Conservation (phyloP, 2,113 vertebrate species). For the Chaetorhynchus papuensis region DNA sequence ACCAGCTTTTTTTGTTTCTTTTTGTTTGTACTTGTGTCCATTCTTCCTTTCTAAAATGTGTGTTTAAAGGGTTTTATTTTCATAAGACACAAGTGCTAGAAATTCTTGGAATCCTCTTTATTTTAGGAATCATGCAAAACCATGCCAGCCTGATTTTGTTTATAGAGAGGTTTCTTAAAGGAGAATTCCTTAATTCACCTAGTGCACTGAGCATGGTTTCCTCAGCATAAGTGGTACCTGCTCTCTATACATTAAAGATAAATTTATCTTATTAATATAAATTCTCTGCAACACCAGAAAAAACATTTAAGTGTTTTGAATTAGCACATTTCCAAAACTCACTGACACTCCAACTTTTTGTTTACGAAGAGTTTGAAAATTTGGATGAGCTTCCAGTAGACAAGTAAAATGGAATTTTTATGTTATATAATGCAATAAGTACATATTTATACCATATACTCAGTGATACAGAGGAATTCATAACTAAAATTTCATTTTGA, state of each 20-base stretch:
- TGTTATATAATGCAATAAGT: not conserved
- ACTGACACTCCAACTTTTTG: not conserved
- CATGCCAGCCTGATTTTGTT: not conserved
- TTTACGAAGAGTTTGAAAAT: not conserved
- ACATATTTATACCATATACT: not conserved
- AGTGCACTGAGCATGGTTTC: not conserved
- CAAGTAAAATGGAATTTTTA: not conserved
- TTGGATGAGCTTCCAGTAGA: not conserved
- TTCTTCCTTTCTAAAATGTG: not conserved
- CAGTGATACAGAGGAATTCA: not conserved
- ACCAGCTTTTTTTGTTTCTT: not conserved
- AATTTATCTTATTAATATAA: too few relatives aligned
- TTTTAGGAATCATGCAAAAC: not conserved
- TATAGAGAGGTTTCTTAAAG: not conserved
- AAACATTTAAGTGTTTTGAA: not conserved
- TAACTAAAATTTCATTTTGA: not conserved
- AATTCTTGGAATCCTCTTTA: not conserved
- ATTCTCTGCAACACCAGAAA: not conserved
- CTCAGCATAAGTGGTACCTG: not conserved
- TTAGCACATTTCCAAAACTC: not conserved
- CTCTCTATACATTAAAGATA: not conserved
- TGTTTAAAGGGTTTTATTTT: not conserved
- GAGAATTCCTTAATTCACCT: not conserved
- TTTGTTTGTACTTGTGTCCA: not conserved
- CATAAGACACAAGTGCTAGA: not conserved